Base-by-base conservation (phyloP, 2,888 invertebrate species). In the Thumatha senex region DNA sequence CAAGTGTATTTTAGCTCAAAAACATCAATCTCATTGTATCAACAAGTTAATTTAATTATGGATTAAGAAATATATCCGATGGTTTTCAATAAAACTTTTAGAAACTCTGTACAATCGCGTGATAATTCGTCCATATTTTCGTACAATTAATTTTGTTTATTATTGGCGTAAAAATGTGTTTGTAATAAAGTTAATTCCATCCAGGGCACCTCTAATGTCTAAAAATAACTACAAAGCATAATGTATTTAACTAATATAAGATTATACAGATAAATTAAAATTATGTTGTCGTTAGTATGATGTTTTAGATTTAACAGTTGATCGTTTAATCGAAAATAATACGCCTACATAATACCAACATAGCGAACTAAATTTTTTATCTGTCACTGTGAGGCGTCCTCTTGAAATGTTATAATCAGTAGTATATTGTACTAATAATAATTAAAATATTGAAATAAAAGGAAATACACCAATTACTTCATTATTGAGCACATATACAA, bases 211-310 rank as follows among this genome's bases (percentile, higher is more conserved):
- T 30, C 29, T 35, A 11, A 45, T 36, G 36, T 45, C 36, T 46
- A 14, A 14, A 64, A 80, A 82, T 84, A 82, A 81, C 72, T 69
- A 65, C 63, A 79, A 73, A 78, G 89, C 89, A 89, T 89, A 89
- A 89, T 90, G 77, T 79, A 75, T 78, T 78, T 76, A 71, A 74
- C 64, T 70, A 60, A 48, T 53, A 40, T 67, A 63, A 62, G 51
- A 60, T 31, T 55, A 67, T 66, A 63, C 61, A 63, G 62, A 58
- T 64, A 63, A 59, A 61, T 56, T 56, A 58, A 47, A 58, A 58
- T 52, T 58, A 61, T 63, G 51, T 39, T 51, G 30, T 49, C 31
- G 35, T 42, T 48, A 45, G 29, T 24, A n/a, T 31, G 13, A 41
- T 36, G 24, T 38, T 46, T 39, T 33, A 46, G 46, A 46, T 46